Conservation (phyloP, 2,797 vertebrate species). For the Monodelphis domestica region DNA sequence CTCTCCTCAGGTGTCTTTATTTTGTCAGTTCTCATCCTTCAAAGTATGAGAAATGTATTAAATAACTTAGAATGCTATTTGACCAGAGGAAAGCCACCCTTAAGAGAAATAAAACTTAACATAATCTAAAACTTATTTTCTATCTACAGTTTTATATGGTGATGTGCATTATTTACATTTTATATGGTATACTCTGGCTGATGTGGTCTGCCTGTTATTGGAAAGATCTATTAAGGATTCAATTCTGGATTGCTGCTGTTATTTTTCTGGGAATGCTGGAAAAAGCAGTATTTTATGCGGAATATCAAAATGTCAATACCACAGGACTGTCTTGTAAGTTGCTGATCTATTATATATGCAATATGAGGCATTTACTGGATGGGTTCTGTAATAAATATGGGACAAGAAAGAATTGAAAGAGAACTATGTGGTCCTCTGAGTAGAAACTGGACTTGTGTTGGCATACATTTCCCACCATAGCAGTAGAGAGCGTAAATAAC, state of each 20-base stretch:
- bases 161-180: constrained; percentile 92
- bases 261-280: constrained; percentile 94
- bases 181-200: constrained; percentile 92
- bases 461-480: neutral
- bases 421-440: neutral
- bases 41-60: constrained; percentile 28
- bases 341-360: neutral
- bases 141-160: constrained; percentile 92
- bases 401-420: neutral
- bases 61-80: neutral
- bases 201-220: constrained; percentile 93
- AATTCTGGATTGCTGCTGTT: constrained; percentile 94
- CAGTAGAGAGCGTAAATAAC: neutral
- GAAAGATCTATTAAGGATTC: constrained; percentile 93
- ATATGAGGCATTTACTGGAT: neutral
- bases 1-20: neutral
- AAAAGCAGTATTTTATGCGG: constrained; percentile 92
- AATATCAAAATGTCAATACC: constrained; percentile 91
- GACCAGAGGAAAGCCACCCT: neutral
- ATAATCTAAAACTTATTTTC: constrained; percentile 29
- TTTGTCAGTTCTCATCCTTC: neutral
- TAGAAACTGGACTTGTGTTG: neutral
- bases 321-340: constrained; percentile 90
- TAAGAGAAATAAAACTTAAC: neutral
- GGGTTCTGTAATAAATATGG: neutral